Evolutionary conservation across 2,113 vertebrate species (phyloP).

Genomic region (Pteronura brasiliensis): DNA sequence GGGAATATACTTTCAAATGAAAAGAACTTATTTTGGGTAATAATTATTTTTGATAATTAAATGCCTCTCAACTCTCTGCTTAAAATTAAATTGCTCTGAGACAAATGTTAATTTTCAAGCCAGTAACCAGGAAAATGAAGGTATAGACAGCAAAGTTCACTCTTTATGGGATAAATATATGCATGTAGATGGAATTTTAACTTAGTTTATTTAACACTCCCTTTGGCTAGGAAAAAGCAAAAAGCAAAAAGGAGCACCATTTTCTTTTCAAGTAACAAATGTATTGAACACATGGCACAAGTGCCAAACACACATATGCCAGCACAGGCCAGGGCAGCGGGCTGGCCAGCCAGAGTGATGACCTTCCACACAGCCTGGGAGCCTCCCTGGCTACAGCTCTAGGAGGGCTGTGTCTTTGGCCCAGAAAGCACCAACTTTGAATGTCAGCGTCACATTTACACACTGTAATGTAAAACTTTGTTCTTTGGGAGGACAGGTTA

Average conservation of each 20-base stretch:
- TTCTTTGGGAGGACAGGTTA: not conserved
- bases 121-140: not conserved
- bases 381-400: not conserved
- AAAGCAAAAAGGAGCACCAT: not conserved
- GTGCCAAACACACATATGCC: not conserved
- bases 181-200: not conserved
- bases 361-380: not conserved
- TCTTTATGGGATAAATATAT: not conserved
- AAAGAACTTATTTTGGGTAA: not conserved
- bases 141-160: not conserved
- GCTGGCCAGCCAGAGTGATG: not conserved
- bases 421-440: rapidly evolving
- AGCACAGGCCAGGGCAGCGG: not conserved
- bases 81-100: not conserved
- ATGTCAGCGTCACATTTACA: not conserved
- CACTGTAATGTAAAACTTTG: not conserved
- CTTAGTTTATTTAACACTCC: not conserved
- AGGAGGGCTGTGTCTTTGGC: not conserved
- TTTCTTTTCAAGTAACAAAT: not conserved
- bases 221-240: not conserved
- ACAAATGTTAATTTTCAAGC: constrained; percentile 18
- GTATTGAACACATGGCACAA: not conserved
- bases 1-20: not conserved
- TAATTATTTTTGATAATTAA: constrained; percentile 40
- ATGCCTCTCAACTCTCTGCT: not conserved